phyloP scores from a whole-genome alignment of 1,140 invertebrate genomes.

The Bombus terrestris region DNA sequence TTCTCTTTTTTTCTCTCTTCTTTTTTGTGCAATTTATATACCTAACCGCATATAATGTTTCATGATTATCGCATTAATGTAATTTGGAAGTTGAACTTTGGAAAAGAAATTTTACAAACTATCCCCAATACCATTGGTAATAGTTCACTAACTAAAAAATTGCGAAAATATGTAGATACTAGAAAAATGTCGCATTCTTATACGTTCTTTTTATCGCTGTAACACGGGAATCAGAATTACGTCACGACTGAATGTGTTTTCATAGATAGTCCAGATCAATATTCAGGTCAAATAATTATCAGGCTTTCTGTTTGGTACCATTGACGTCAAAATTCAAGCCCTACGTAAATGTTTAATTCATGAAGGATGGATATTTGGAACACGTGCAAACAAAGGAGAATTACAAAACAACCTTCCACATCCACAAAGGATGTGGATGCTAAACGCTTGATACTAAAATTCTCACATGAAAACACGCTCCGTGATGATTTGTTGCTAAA shows the following conservation, averaged over 20 bases:
- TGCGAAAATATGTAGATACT: no score
- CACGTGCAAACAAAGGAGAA: neutral
- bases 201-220: no score
- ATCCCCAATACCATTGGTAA: no score
- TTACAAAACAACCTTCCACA: neutral
- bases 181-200: no score
- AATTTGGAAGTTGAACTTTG: neutral
- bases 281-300: neutral
- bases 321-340: neutral
- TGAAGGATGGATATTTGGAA: neutral
- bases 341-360: constrained; percentile 6
- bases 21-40: constrained; percentile 62
- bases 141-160: no score
- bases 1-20: no score
- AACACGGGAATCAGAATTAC: neutral
- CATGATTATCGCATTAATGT: constrained; percentile 49
- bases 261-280: neutral
- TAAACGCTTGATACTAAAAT: neutral
- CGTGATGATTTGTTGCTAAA: neutral
- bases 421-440: neutral
- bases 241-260: neutral
- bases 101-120: no score
- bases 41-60: constrained; percentile 48
- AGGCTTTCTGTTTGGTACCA: neutral
- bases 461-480: neutral